These are phyloP conservation scores for Yoshiicerus persimilis DNA, from an alignment of 1,140 invertebrate genomes.

Conservation along the genomic window DNA sequence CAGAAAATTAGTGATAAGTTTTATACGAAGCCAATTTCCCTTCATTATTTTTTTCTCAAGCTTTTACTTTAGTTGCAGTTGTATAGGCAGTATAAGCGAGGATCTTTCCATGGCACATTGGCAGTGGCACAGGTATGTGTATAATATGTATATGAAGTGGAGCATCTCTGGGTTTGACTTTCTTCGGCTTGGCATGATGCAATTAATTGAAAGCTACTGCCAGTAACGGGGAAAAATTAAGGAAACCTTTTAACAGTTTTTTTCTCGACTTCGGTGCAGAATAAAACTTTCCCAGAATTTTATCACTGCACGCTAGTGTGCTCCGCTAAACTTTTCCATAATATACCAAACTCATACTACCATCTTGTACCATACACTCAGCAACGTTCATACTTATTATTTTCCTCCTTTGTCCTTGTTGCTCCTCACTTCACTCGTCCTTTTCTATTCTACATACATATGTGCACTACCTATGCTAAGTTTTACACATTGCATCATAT, in stretches of 20 bases:
- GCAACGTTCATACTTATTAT: not conserved
- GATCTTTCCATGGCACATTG: not conserved
- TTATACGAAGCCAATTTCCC: conserved; percentile 42
- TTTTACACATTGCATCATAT: not conserved
- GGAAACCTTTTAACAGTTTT: conserved; percentile 33
- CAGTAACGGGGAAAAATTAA: conserved; percentile 27
- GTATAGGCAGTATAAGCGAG: not conserved
- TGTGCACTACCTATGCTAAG: not conserved
- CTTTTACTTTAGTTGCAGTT: not conserved
- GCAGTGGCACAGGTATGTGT: not conserved
- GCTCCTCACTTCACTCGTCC: not conserved
- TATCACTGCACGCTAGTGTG: conserved; percentile 17
- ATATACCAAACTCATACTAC: not conserved
- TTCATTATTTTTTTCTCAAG: conserved; percentile 38
- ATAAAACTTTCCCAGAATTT: conserved; percentile 26
- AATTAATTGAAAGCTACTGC: conserved; percentile 23
- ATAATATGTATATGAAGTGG: not conserved
- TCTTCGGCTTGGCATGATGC: conserved; percentile 23
- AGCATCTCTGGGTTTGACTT: conserved; percentile 1
- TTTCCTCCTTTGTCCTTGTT: not conserved
- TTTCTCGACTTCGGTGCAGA: conserved; percentile 7
- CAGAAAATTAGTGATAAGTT: conserved; percentile 39
- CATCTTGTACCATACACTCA: not conserved
- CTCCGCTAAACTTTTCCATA: not conserved
- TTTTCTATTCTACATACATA: not conserved